Evolutionary conservation across 2,797 vertebrate genomes (phyloP).

Genomic region (Gymnoscopelus microlampas): DNA sequence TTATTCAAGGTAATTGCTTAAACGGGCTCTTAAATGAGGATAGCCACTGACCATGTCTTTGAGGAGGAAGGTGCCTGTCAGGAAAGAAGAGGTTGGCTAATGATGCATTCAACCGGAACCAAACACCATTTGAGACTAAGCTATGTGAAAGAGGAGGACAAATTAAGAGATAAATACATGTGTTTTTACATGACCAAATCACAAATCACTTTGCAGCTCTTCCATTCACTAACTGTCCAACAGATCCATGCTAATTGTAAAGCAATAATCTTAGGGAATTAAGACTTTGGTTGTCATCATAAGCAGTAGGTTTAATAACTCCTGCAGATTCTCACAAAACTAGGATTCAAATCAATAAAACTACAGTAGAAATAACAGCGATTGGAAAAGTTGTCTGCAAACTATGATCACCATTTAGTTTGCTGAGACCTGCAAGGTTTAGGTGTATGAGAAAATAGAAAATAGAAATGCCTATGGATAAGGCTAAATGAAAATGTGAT

Average conservation of each 20-base stretch:
- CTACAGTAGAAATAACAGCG: not conserved
- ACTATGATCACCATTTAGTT: slow-evolving; percentile 37
- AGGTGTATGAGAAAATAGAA: slow-evolving; percentile 29
- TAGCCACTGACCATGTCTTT: not conserved
- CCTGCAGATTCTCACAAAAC: not conserved
- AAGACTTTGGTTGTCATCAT: too few species aligned
- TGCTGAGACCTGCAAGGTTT: slow-evolving; percentile 43
- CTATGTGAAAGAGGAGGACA: not conserved
- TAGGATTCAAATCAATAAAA: slow-evolving; percentile 17
- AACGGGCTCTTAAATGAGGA: not conserved
- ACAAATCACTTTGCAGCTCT: too few species aligned
- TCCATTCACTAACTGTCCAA: too few species aligned
- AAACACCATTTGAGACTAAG: not conserved
- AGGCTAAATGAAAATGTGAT: slow-evolving; percentile 17
- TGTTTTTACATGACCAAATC: not conserved
- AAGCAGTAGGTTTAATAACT: too few species aligned
- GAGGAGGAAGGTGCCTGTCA: not conserved
- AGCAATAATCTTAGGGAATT: too few species aligned
- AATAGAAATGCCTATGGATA: slow-evolving; percentile 41
- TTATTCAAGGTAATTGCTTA: slow-evolving; percentile 26
- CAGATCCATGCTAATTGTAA: too few species aligned
- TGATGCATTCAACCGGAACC: not conserved
- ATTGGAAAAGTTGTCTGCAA: slow-evolving; percentile 7
- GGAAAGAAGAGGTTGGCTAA: not conserved
- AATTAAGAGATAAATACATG: not conserved